Base-by-base conservation (phyloP, 2,113 vertebrate genomes). In the Heterocephalus glaber region DNA sequence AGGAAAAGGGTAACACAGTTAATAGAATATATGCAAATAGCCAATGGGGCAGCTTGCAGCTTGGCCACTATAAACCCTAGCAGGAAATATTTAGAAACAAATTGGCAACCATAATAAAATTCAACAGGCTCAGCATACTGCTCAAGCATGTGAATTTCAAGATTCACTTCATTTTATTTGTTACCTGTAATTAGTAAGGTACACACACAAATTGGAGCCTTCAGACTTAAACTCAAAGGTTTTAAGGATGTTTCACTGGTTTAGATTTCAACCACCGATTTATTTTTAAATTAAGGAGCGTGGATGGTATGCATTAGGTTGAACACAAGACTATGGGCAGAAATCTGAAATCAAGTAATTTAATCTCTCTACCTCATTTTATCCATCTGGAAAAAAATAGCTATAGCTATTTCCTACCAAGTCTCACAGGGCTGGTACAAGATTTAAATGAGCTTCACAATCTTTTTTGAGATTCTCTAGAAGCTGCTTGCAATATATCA, bases 401-500 rank as follows among this genome's bases (percentile, higher is more conserved):
- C 92, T 76, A 68, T 30, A 96, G 80, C 92, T 96, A 93, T 97
- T 97, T 96, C 95, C 88, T 92, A 74, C 94, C 93, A 95, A 96
- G 94, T 95, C 97, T 98, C 97, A 33, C 63, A 94, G 96, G 97
- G 95, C 94, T 93, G 87, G 95, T 96, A 97, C 95, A 98, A 95
- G 97, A 98, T 97, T 98, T 96, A 97, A 97, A 98, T 97, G 95
- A 98, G 96, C 96, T 96, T 95, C 85, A 13, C 95, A 96, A 95
- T 97, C 96, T 97, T 98, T 97, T 96, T 80, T 93, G 95, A 96
- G 96, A 96, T 95, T 97, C 97, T 95, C 94, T 82, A 79, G 97
- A 96, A 97, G 94, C 95, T 95, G 97, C 93, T 92, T 96, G 95
- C 94, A 97, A 97, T 97, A 97, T 97, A 98, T 98, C 97, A 97